Base-by-base conservation (phyloP, 2,888 invertebrate genomes). In the Dorcus parallelipipedus region DNA sequence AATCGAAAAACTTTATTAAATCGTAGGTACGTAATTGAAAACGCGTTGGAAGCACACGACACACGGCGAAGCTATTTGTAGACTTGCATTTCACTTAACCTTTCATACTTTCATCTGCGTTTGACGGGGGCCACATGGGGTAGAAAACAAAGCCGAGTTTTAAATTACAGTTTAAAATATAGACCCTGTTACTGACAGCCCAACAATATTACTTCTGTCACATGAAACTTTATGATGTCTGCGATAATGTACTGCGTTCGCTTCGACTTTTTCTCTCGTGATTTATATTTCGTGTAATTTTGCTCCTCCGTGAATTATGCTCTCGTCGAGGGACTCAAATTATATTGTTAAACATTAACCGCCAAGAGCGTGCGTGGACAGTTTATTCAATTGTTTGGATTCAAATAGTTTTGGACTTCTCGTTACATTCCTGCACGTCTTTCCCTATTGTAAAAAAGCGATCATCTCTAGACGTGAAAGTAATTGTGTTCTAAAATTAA, bases 131-230 rank as follows among this genome's bases (percentile, higher is more conserved):
- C 72, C 71, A 65, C 71, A 72, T 72, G 71, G 69, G 71, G 72
- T 66, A 56, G 65, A 65, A 70, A 71, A 71, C 71, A 72, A 71
- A 69, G 68, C 69, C 59, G 66, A 68, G 70, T 72, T 72, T 72
- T 72, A 72, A 72, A 72, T 72, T 72, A 72, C 72, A 64, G 65
- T 63, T 68, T 71, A 67, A 72, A 72, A 70, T 72, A 71, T 71
- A 64, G 69, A 69, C 67, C 64, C 70, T 72, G 72, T 65, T 63
- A 68, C 66, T 72, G 72, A 72, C 72, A 72, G 71, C 68, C 53
- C 66, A 69, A 72, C 71, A 72, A 72, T 71, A 63, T 65, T 62
- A 70, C 67, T 68, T 65, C 70, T 72, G 71, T 72, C 71, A 69
- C 66, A 71, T 70, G 71, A 67, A 71, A 71, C 68, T 72, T 72